A percentile compares a stretch with the other conserved stretches of the same genome.
Conservation (phyloP, 1,140 invertebrate species). For the Amyelois transitella region DNA sequence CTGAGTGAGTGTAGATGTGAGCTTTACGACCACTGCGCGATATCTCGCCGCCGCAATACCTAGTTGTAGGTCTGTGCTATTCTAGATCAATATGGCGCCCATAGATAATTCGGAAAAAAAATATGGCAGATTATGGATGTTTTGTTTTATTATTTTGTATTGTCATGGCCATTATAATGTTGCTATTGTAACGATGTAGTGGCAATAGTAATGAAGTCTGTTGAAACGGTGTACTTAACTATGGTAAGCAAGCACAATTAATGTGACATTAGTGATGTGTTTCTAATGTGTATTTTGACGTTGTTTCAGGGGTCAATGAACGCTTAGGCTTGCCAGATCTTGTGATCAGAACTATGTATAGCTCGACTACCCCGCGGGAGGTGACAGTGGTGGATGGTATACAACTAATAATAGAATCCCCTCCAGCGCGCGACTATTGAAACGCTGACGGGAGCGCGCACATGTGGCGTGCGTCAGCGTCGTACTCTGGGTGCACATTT, state of each 20-base stretch:
- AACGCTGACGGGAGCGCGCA: conserved; percentile 58
- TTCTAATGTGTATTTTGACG: conserved; percentile 13
- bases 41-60: conserved; percentile 43
- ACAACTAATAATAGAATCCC: conserved; percentile 71
- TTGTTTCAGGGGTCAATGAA: conserved; percentile 68
- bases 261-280: conserved; percentile 5
- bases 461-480: conserved; percentile 60
- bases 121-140: no score
- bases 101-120: no score
- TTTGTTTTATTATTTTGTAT: no score
- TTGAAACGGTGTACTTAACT: conserved; percentile 4
- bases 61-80: conserved; percentile 17
- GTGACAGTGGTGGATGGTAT: conserved; percentile 70
- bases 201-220: not conserved
- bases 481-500: conserved; percentile 55
- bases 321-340: conserved; percentile 64
- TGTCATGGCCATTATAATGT: no score
- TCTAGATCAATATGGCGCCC: not conserved
- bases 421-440: conserved; percentile 57
- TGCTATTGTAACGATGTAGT: no score
- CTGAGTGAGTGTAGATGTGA: conserved; percentile 57
- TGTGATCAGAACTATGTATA: conserved; percentile 68
- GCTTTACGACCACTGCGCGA: conserved; percentile 52
- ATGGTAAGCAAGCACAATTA: conserved; percentile 9
- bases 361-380: conserved; percentile 67